Conservation (phyloP, 1,140 invertebrate species). For the Leptinotarsa texana region DNA sequence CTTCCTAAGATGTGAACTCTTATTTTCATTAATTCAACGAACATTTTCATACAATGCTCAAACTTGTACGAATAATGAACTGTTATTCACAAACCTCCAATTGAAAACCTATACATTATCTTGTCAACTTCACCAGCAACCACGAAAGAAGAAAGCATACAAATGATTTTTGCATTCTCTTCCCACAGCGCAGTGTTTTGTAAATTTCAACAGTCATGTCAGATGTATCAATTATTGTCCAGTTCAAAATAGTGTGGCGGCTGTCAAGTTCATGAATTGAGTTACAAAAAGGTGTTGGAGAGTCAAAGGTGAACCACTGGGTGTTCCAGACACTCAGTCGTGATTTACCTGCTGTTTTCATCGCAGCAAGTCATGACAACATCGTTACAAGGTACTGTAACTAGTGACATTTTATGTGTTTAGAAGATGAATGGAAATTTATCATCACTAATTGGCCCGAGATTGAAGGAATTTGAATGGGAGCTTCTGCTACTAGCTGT, state of each 20-base stretch:
- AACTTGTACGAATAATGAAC: too few species aligned
- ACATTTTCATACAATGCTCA: too few species aligned
- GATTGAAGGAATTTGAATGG: too few species aligned
- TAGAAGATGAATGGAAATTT: too few species aligned
- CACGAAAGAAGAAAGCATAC: too few species aligned
- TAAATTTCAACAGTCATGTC: conserved; percentile 11
- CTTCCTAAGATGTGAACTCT: too few species aligned
- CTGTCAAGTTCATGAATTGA: conserved; percentile 16
- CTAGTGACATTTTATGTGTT: not conserved
- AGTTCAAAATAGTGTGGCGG: not conserved
- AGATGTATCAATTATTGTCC: conserved; percentile 17
- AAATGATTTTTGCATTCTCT: not conserved
- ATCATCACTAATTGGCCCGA: too few species aligned
- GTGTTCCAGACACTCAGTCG: conserved; percentile 6
- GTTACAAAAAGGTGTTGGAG: conserved; percentile 14
- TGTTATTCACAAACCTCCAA: too few species aligned
- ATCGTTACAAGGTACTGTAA: conserved; percentile 18
- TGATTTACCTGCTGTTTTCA: conserved; percentile 20
- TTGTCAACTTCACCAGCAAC: too few species aligned
- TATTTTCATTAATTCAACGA: too few species aligned
- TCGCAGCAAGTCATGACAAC: conserved; percentile 20
- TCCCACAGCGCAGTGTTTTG: not conserved
- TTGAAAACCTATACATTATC: too few species aligned
- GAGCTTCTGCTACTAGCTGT: too few species aligned
- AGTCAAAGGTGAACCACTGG: conserved; percentile 20